These are phyloP conservation scores for Oscheius sp. DNA, from an alignment of 2,888 invertebrate genomes.

Conservation along the genomic window DNA sequence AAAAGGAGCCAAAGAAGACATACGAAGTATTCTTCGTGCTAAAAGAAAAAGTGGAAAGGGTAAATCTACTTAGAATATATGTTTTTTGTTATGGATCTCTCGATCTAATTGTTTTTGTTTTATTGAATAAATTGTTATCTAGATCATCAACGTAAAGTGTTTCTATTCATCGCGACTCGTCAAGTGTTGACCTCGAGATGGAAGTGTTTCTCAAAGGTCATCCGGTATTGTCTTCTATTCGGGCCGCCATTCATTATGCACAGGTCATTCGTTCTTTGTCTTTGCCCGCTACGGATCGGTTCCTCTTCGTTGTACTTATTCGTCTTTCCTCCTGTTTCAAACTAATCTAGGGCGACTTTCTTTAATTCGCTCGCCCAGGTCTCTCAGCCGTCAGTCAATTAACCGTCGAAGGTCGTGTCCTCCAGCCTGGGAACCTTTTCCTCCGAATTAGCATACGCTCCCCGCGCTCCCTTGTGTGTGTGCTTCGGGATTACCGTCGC, in stretches of 20 bases:
- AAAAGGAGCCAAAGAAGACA: conserved; percentile 53
- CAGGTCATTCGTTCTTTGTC: conserved; percentile 15
- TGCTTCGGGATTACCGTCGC: conserved; percentile 17
- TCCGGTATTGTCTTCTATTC: conserved; percentile 8
- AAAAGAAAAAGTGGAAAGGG: conserved; percentile 57
- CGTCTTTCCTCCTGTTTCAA: background rate
- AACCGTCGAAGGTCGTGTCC: conserved; percentile 17
- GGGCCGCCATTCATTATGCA: conserved; percentile 26
- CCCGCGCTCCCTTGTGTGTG: background rate
- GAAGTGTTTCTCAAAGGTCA: conserved; percentile 21
- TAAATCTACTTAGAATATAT: conserved; percentile 25
- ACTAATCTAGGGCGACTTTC: background rate
- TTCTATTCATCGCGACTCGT: conserved; percentile 2
- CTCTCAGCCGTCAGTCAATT: conserved; percentile 10
- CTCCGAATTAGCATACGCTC: conserved; percentile 18
- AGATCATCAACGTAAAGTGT: background rate
- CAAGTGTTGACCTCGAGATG: background rate
- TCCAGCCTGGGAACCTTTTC: background rate
- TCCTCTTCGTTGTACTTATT: background rate
- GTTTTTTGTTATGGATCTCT: conserved; percentile 33
- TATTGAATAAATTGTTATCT: conserved; percentile 3
- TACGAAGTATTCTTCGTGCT: conserved; percentile 53
- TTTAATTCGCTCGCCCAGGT: background rate
- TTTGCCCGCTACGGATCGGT: background rate
- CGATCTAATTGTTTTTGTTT: background rate